Percentiles rank a stretch among this genome's conserved stretches.
Conservation (phyloP, 2,113 vertebrate species). For the Nothocercus nigrocapillus region DNA sequence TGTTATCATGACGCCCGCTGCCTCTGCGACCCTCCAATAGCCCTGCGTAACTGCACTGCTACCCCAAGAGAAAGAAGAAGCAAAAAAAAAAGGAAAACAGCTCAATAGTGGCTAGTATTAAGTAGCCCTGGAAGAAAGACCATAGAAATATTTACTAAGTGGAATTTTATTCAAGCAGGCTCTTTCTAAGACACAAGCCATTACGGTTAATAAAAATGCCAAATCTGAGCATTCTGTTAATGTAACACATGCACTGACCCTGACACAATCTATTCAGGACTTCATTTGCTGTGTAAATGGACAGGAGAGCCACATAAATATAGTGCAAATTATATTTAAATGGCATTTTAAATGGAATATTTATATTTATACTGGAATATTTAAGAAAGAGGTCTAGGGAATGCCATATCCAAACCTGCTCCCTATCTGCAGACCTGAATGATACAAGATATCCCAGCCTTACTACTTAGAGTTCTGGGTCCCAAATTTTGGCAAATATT, state of each 20-base stretch:
- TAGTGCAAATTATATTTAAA: not conserved
- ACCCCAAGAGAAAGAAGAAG: too few species aligned
- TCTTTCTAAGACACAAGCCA: not conserved
- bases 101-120: not conserved
- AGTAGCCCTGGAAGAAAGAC: not conserved
- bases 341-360: not conserved
- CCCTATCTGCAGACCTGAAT: not conserved
- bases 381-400: not conserved
- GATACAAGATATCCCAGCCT: not conserved
- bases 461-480: not conserved
- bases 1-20: too few species aligned
- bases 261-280: not conserved
- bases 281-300: not conserved
- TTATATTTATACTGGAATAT: not conserved
- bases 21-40: rapidly evolving
- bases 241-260: not conserved
- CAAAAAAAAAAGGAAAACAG: not conserved
- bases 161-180: not conserved
- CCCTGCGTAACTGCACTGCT: not conserved
- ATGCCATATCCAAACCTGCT: not conserved
- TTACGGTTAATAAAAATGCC: not conserved
- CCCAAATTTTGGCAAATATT: not conserved
- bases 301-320: not conserved
- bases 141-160: not conserved
- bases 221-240: not conserved